Evolutionary conservation across 2,113 vertebrate genomes (phyloP).

Genomic region (Thalassoma bifasciatum): DNA sequence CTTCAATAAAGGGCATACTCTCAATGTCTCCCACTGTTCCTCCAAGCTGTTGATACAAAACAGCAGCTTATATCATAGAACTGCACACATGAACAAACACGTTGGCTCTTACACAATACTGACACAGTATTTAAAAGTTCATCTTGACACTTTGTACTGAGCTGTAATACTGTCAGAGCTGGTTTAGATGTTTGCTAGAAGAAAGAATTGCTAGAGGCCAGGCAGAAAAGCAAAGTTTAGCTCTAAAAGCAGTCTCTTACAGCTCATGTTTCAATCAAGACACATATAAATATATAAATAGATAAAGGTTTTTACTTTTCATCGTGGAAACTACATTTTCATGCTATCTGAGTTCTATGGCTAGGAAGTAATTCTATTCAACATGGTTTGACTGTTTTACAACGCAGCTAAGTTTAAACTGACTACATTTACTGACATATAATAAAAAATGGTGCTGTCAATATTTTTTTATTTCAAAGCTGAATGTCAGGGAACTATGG

Average conservation of each 20-base stretch:
- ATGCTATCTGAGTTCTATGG: neutral
- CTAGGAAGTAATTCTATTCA: conserved; percentile 37
- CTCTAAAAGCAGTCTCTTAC: neutral
- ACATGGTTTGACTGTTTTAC: conserved; percentile 9
- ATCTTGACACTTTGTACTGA: conserved; percentile 3
- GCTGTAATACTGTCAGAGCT: conserved; percentile 9
- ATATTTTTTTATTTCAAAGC: too few species aligned
- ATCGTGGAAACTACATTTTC: neutral
- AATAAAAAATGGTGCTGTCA: neutral
- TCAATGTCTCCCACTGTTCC: conserved; percentile 96
- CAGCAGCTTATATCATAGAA: conserved; percentile 26
- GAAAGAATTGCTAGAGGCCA: conserved; percentile 17
- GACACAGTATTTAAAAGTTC: conserved; percentile 4
- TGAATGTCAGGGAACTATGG: too few species aligned
- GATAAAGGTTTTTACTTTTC: neutral
- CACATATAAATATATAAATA: too few species aligned
- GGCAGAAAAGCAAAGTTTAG: neutral
- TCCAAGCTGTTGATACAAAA: conserved; percentile 86
- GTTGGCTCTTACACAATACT: neutral
- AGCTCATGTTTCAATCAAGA: neutral
- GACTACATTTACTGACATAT: too few species aligned
- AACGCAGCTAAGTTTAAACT: conserved; percentile 5
- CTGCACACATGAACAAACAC: conserved; percentile 10
- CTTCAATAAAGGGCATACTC: conserved; percentile 98
- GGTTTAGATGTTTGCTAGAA: conserved; percentile 19